Base-by-base conservation (phyloP, 2,113 vertebrate species). In the Ibidorhyncha struthersii region DNA sequence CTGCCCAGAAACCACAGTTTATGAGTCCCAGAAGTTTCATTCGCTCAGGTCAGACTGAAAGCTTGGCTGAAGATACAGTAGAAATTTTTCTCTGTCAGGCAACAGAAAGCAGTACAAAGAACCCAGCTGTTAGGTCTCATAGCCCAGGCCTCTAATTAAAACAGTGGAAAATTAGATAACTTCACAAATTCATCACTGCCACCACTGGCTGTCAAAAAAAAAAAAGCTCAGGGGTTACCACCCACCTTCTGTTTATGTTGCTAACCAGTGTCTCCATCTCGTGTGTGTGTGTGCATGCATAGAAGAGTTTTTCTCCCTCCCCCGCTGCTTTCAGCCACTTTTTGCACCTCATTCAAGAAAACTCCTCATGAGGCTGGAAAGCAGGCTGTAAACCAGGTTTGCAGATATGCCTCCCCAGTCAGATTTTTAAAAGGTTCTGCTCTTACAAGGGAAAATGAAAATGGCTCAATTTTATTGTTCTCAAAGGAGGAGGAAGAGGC, bases 151-250 rank as follows among this genome's bases (percentile, higher is more conserved):
- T 99, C 99, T 99, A 99, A 99, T 99, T 99, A 99, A 99, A 99
- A 99, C 99, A 99, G 99, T 99, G 99, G 99, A 99, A 99, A 99
- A 99, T 99, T 99, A 99, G 99, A 99, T 99, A 99, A 99, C 99
- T 99, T 99, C 98, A 98, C 98, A 99, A 98, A 99, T 99, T 98
- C 99, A 99, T 99, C 99, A 99, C 99, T 97, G 99, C 98, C 97
- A 98, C 98, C 98, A 97, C 98, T 97, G 98, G 99, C 99, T 99
- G 99, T 99, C 99, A 99, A 98, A 97, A 79, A 76, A 97, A 76
- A 97, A 98, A 85, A 77, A 96, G 95, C 98, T 98, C 82, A 22
- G 96, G 98, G 98, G 98, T 98, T 98, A 98, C 99, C 99, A 99
- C 99, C 99, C 99, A 99, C 98, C 98, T 98, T 98, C 98, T 99